Base-by-base conservation (phyloP, 1,140 invertebrate genomes). In the Cyrtorhinus lividipennis region DNA sequence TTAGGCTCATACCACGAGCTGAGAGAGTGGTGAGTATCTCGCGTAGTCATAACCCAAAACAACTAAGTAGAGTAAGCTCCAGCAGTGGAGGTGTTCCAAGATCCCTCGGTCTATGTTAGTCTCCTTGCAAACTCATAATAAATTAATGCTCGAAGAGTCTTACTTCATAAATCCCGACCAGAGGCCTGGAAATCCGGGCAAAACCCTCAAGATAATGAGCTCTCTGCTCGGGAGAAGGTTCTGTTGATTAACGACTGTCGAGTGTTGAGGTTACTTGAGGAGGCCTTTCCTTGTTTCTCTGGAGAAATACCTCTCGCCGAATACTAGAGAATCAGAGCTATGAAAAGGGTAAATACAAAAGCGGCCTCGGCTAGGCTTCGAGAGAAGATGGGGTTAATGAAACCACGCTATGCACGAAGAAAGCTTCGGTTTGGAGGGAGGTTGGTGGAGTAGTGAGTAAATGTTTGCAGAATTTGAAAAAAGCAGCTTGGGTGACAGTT, bases 201-300 rank as follows among this genome's bases (percentile, higher is more conserved):
- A 38, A 38, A 38, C 48, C 20, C 48, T 53, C 20, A 13, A 12
- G 48, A 53, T 53, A 53, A 53, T 53, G 48, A 53, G 48, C 48
- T 53, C 48, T 53, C n/a, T n/a, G n/a, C n/a, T n/a, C 48, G 18
- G 20, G 48, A 38, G 48, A 53, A 53, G 8, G 48, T 22, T 53
- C 12, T 53, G 48, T 53, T 53, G 48, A 53, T 53, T 53, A 53
- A 53, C 48, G 48, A 53, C 48, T 53, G 48, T 15, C 12, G 48
- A 53, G 48, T 22, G 48, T 22, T 53, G 48, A 53, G 48, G 48
- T 53, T 53, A 15, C 48, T 53, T 53, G 48, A 22, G 20, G 18
- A 15, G 30, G 30, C 30, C 30, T n/a, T n/a, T 38, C 30, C 30
- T 38, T 38, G 30, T 15, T 38, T 38, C 30, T 38, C 48, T 53